Base-by-base conservation (phyloP, 2,113 vertebrate species). In the Limanda limanda region DNA sequence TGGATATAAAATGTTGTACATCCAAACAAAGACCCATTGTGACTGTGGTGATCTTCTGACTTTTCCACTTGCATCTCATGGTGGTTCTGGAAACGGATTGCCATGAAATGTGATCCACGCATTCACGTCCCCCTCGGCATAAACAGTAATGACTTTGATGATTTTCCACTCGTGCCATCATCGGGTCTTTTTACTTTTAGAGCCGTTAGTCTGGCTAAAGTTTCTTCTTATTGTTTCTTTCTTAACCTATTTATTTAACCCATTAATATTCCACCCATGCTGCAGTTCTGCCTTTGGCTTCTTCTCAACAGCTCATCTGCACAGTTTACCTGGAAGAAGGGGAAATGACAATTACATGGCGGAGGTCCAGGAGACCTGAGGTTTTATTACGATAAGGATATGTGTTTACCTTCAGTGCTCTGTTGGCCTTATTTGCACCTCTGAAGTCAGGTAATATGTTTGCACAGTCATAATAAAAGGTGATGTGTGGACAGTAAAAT, bases 261-360 rank as follows among this genome's bases (percentile, higher is more conserved):
- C 17, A 62, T 70, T 54, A 7, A 51, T 66, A 21, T 35, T 12
- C 35, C 27, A 35, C 67, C 25, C 9, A 18, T 20, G 42, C 69
- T 54, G 5, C 20, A 21, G 9, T 15, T 56, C 9, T 62, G 1
- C 0, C 11, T 67, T 42, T n/a, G 9, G 10, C 42, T 14, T 17
- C 24, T 10, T 35, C 24, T 25, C 15, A 31, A 14, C 23, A 18
- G 48, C 66, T 76, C 18, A 63, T 62, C 42, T 54, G 62, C 55
- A n/a, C 45, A 67, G n/a, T 11, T n/a, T n/a, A 56, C 51, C 42
- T 74, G 59, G 55, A 79, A 69, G 13, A 78, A 73, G 66, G 42
- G 24, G 52, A 52, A 56, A 23, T 76, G 76, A 74, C 47, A 70
- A 25, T 66, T 62, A 85, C 73, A 7, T 31, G 61, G 75, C 84